Percentiles rank a stretch among this genome's conserved stretches.
Conservation (phyloP, 2,113 vertebrate species). For the Elachura formosa region DNA sequence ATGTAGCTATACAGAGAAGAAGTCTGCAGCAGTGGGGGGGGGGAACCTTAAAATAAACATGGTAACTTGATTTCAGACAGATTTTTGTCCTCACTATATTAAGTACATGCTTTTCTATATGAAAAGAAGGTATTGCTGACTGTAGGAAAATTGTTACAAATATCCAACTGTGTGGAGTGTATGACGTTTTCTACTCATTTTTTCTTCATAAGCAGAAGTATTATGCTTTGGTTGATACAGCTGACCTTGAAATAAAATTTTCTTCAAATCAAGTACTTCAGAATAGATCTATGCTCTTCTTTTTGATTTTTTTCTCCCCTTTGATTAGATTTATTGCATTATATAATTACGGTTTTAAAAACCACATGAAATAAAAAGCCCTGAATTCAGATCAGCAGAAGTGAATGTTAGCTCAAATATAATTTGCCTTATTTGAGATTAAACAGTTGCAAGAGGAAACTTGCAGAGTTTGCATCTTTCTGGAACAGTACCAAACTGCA, state of each 20-base stretch:
- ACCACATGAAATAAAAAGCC: not conserved
- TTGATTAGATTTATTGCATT: not conserved
- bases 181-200: not conserved
- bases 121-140: not conserved
- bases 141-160: not conserved
- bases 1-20: not conserved
- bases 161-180: not conserved
- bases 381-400: not conserved
- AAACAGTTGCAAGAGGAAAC: not conserved
- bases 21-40: not conserved
- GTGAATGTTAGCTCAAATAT: not conserved
- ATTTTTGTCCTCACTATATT: not conserved
- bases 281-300: not conserved
- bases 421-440: not conserved
- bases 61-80: not conserved
- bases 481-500: not conserved
- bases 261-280: constrained; percentile 11
- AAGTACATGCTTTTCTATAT: not conserved
- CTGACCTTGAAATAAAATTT: constrained; percentile 17
- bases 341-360: not conserved
- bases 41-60: not conserved
- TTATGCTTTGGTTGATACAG: not conserved
- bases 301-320: not conserved
- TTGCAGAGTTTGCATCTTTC: not conserved
- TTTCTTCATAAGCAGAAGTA: not conserved